phyloP scores from a whole-genome alignment of 1,140 invertebrate genomes.

The Apis cerana region DNA sequence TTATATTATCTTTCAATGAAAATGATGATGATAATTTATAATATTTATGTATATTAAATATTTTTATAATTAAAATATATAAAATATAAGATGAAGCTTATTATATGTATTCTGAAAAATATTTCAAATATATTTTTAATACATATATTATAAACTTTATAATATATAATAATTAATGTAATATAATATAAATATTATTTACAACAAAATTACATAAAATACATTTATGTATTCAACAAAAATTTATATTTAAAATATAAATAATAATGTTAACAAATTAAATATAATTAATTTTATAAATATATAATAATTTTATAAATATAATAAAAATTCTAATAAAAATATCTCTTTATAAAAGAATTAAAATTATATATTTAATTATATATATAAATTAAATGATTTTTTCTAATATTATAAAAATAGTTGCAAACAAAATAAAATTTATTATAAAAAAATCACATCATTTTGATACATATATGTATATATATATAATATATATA shows the following conservation, averaged over 20 bases:
- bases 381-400: background rate
- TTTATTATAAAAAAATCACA: background rate
- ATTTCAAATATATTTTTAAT: background rate
- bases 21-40: constrained; percentile 78
- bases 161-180: background rate
- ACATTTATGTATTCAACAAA: background rate
- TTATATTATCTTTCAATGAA: constrained; percentile 81
- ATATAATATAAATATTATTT: background rate
- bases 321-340: background rate
- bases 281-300: background rate
- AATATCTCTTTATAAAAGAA: background rate
- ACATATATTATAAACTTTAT: background rate
- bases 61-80: constrained; percentile 2
- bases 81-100: background rate
- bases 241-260: constrained; percentile 28
- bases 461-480: background rate
- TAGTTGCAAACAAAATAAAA: background rate
- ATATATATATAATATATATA: background rate
- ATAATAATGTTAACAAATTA: background rate
- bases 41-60: constrained; percentile 1
- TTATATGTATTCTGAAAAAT: background rate
- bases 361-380: background rate
- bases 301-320: too few relatives aligned
- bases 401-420: background rate
- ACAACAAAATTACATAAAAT: background rate